Percentiles rank a stretch among this genome's conserved stretches.
These are phyloP conservation scores for Pogonognathellus flavescens DNA, from an alignment of 1,140 invertebrate genomes.

Conservation along the genomic window DNA sequence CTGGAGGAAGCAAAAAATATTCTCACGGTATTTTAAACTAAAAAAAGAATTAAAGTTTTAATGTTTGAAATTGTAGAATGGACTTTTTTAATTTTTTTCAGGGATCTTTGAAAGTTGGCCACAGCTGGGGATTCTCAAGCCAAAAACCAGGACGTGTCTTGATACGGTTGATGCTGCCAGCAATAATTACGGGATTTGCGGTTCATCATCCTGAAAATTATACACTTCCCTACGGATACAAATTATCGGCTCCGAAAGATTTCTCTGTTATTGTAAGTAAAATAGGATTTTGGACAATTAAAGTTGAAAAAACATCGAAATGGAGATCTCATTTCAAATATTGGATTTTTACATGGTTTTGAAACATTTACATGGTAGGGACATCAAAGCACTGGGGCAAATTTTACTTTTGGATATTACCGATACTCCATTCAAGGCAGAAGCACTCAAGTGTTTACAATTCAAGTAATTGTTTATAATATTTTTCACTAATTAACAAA, in stretches of 20 bases:
- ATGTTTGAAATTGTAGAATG: too few species aligned
- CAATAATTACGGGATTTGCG: background rate
- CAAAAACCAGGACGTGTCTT: background rate
- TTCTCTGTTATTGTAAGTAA: background rate
- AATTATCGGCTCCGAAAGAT: slow-evolving; percentile 4
- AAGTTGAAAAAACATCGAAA: too few species aligned
- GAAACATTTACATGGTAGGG: too few species aligned
- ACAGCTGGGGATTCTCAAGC: background rate
- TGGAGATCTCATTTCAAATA: too few species aligned
- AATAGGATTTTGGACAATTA: background rate
- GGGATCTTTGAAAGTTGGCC: background rate
- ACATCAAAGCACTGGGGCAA: background rate
- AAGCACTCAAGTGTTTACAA: background rate
- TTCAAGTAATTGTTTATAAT: background rate
- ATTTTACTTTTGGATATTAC: background rate
- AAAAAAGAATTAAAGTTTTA: too few species aligned
- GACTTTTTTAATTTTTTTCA: background rate
- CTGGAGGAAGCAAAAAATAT: too few species aligned
- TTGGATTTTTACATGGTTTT: too few species aligned
- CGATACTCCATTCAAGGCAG: background rate
- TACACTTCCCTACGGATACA: background rate
- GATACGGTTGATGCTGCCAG: background rate
- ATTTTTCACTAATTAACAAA: too few species aligned
- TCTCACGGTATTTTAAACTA: too few species aligned
- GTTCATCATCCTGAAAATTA: slow-evolving; percentile 18